Percentiles rank a stretch among this genome's conserved stretches.
These are phyloP conservation scores for Stegodyphus mimosarum DNA, from an alignment of 1,140 invertebrate species.

Conservation along the genomic window DNA sequence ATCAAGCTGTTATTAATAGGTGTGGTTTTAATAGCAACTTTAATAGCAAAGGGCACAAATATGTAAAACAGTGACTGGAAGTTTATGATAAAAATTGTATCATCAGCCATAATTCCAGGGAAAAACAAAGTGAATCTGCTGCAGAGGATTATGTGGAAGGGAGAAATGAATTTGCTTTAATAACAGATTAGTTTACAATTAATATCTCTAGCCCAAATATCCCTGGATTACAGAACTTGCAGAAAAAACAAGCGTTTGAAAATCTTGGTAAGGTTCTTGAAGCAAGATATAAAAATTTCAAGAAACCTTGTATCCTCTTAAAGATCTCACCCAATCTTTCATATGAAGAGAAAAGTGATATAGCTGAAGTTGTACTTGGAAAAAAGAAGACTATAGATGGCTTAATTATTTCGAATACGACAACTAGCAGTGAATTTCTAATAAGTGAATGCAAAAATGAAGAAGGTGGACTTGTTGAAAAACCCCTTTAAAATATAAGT, in stretches of 20 bases:
- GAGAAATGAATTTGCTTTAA: conserved; percentile 78
- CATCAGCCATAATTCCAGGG: conserved; percentile 92
- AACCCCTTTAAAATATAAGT: no score
- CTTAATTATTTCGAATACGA: no score
- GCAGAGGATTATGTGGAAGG: conserved; percentile 85
- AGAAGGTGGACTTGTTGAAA: no score
- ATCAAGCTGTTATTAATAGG: conserved; percentile 94
- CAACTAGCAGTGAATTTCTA: no score
- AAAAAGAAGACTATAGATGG: no score
- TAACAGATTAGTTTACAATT: conserved; percentile 90
- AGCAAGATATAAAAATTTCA: conserved; percentile 37
- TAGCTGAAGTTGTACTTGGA: conserved; percentile 75
- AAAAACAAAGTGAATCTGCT: conserved; percentile 86
- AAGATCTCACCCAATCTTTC: conserved; percentile 95
- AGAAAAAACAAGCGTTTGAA: conserved; percentile 81
- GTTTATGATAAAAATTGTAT: conserved; percentile 58
- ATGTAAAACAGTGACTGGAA: conserved; percentile 68
- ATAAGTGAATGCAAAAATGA: no score
- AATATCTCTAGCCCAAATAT: conserved; percentile 96
- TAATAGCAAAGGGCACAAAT: conserved; percentile 92
- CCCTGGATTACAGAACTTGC: conserved; percentile 86
- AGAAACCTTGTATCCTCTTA: conserved; percentile 75
- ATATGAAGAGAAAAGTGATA: conserved; percentile 81
- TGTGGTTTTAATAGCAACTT: no score
- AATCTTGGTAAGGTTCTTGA: conserved; percentile 73